These are phyloP conservation scores for Polylopha cassiicola DNA, from an alignment of 2,888 invertebrate genomes.

Conservation along the genomic window DNA sequence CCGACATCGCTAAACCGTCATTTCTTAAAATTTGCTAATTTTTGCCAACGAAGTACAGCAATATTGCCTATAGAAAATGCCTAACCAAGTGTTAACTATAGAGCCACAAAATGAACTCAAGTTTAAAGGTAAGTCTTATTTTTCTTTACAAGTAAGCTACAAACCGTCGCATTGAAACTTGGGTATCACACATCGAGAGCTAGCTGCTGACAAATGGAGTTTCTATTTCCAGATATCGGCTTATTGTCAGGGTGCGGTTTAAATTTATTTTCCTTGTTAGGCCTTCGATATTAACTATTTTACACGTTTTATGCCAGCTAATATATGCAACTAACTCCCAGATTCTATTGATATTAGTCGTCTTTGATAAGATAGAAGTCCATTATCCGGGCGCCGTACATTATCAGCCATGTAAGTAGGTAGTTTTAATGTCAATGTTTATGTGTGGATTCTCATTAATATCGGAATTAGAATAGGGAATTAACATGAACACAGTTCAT, in stretches of 20 bases:
- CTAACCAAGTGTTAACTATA: conserved; percentile 89
- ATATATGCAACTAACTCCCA: conserved; percentile 1
- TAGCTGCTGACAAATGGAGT: conserved; percentile 75
- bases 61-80: conserved; percentile 76
- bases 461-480: neutral
- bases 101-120: conserved; percentile 92
- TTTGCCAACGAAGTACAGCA: conserved; percentile 62
- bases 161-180: conserved; percentile 57
- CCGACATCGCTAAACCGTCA: conserved; percentile 57
- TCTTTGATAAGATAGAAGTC: conserved; percentile 8
- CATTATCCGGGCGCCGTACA: conserved; percentile 10
- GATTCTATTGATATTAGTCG: neutral
- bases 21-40: conserved; percentile 52
- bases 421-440: conserved; percentile 6
- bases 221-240: conserved; percentile 76
- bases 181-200: conserved; percentile 55
- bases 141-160: conserved; percentile 34
- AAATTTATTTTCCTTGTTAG: conserved; percentile 39
- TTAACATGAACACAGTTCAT: neutral
- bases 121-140: conserved; percentile 86
- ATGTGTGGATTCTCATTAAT: conserved; percentile 1
- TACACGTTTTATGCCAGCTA: conserved; percentile 8
- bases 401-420: conserved; percentile 16
- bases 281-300: conserved; percentile 1
- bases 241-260: conserved; percentile 72